Evolutionary conservation across 2,888 invertebrate genomes (phyloP), one percentile per base, ranked within the genome.

Genomic region (Philonicus albiceps): DNA sequence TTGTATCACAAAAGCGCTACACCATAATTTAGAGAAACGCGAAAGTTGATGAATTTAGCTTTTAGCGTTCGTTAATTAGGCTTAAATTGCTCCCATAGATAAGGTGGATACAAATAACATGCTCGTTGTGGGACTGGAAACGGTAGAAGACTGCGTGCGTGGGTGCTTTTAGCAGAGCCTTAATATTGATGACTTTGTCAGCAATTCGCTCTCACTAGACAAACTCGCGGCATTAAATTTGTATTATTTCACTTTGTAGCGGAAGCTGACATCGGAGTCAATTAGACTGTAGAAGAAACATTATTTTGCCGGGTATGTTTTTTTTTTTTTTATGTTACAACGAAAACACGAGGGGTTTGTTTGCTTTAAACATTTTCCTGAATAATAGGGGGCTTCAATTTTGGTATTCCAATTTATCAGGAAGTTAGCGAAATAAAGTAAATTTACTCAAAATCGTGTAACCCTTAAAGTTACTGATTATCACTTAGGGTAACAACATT

Each of bases 41-140:
- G 37, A 81, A 81, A 81, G 55, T 81, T 81, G 64, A 81, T 81
- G 81, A 81, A 81, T 81, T 80, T 34, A 31, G 81, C 81, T 81
- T 81, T 81, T 81, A 55, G 81, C 81, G 34, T 81, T 81, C 19
- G 64, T 81, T 64, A 81, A 81, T 81, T 81, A 81, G 81, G 34
- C 53, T 81, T 19, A 81, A 81, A 81, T 81, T 81, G 64, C 55
- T 53, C 31, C 27, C 64, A 64, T n/a, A 34, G 55, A 81, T 74
- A 74, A 74, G 80, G 80, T 19, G 64, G 27, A 3, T 27, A 64
- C 64, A 22, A 64, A 64, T 64, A 64, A 64, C 64, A 27, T 8
- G 6, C 8, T 22, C 27, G 22, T 22, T 3, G 13, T 1, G 40
- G 40, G 3, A 0, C 11, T 1, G 16, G 11, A 0, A 11, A 5